Percentiles rank a stretch among this genome's conserved stretches.
These are phyloP conservation scores for Sphenopsis melanotis DNA, from an alignment of 2,797 vertebrate genomes.

Conservation along the genomic window DNA sequence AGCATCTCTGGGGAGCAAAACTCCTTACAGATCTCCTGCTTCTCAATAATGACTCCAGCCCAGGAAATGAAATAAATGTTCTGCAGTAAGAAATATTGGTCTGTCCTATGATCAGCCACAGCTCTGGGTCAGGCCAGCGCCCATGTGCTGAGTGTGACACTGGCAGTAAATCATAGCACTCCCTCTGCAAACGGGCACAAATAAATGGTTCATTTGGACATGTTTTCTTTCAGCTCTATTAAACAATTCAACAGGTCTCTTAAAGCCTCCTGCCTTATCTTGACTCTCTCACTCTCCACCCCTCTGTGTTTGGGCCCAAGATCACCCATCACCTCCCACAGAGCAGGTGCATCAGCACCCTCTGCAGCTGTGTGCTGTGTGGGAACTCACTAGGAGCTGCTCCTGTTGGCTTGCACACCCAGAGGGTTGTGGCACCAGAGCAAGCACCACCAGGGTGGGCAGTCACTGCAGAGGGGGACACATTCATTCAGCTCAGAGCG, in stretches of 20 bases:
- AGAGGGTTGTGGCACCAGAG: not conserved
- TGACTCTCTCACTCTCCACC: not conserved
- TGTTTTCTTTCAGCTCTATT: not conserved
- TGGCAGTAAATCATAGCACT: not conserved
- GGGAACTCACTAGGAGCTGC: accelerated
- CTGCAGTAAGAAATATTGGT: not conserved
- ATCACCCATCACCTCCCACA: accelerated
- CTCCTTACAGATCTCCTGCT: not conserved
- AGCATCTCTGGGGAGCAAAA: not conserved
- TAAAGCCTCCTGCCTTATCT: not conserved
- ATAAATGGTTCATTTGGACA: not conserved
- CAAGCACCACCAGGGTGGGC: accelerated
- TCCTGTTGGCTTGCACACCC: accelerated
- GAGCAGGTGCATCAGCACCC: not conserved
- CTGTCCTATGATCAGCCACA: not conserved
- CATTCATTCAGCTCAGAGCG: accelerated
- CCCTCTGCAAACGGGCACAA: accelerated
- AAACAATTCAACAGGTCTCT: not conserved
- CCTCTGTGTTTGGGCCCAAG: not conserved
- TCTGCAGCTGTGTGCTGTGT: accelerated
- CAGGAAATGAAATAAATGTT: not conserved
- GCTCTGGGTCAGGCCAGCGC: not conserved
- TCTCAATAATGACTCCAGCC: not conserved
- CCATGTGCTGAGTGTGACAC: not conserved
- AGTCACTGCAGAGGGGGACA: not conserved